phyloP scores from a whole-genome alignment of 1,140 invertebrate genomes.

The Lasioglossum albipes region DNA sequence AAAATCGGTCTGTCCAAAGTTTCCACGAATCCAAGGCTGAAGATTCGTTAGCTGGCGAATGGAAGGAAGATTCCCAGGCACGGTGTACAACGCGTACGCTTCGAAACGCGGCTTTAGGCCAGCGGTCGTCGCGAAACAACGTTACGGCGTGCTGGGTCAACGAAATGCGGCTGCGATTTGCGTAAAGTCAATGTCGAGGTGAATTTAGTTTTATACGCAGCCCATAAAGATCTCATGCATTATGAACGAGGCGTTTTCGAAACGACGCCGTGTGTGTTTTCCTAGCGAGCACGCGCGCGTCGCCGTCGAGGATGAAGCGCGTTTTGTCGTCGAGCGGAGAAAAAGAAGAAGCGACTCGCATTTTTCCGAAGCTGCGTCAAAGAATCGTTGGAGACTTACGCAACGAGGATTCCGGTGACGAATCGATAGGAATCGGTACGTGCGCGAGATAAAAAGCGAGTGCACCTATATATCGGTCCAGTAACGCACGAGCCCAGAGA shows the following conservation, averaged over 20 bases:
- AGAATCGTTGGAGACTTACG: not conserved
- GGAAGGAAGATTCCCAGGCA: too few relatives aligned
- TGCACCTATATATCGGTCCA: constrained; percentile 34
- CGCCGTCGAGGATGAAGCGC: not conserved
- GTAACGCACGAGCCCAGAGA: constrained; percentile 6
- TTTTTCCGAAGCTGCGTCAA: not conserved
- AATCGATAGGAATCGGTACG: constrained; percentile 6
- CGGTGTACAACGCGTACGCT: too few relatives aligned
- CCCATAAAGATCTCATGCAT: constrained; percentile 44
- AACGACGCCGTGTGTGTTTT: constrained; percentile 13
- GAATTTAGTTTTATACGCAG: constrained; percentile 25
- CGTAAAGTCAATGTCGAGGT: constrained; percentile 37
- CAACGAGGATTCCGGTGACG: constrained; percentile 15
- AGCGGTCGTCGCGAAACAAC: not conserved
- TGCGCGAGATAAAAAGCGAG: constrained; percentile 27
- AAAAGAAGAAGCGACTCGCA: too few relatives aligned
- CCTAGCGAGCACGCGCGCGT: not conserved
- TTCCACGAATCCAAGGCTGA: too few relatives aligned
- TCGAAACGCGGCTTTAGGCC: too few relatives aligned
- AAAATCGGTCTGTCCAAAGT: too few relatives aligned
- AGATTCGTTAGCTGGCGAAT: not conserved
- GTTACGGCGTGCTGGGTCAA: constrained; percentile 37
- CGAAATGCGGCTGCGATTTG: constrained; percentile 46
- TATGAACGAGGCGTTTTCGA: constrained; percentile 26
- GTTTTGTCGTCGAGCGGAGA: not conserved